Evolutionary conservation across 2,113 vertebrate species (phyloP).

Genomic region (Himantopus leucocephalus): DNA sequence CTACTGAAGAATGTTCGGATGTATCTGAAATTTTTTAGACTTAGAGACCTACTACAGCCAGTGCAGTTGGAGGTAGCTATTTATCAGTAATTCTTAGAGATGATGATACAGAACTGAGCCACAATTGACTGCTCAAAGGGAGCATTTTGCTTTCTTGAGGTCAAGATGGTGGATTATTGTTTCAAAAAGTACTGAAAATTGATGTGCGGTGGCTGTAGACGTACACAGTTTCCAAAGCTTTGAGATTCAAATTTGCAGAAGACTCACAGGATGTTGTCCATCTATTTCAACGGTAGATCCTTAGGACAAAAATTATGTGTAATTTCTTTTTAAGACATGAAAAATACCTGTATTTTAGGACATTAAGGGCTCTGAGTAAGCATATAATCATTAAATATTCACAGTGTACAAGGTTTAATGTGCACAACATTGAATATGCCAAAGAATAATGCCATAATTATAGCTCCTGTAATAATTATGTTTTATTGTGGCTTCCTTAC

Average conservation of each 20-base stretch:
- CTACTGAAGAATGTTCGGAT: background rate
- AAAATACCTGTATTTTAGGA: conserved; percentile 13
- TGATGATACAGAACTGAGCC: background rate
- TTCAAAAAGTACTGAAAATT: background rate
- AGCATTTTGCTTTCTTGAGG: background rate
- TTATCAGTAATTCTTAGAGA: background rate
- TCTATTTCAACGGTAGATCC: background rate
- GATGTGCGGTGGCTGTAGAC: background rate
- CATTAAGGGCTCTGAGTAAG: background rate
- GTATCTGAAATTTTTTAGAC: background rate
- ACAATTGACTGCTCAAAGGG: background rate
- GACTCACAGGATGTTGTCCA: background rate
- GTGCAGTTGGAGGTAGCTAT: background rate
- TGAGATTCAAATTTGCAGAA: background rate
- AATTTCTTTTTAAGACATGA: conserved; percentile 33
- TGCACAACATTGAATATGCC: background rate
- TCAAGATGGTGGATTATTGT: background rate
- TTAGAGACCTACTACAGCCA: background rate
- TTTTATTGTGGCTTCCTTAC: background rate
- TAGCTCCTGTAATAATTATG: conserved; percentile 10
- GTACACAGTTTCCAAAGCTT: background rate
- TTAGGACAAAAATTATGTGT: conserved; percentile 11
- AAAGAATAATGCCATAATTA: conserved; percentile 12
- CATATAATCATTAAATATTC: conserved; percentile 62
- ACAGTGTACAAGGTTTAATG: background rate